These are phyloP conservation scores for Pachymerium ferrugineum DNA, from an alignment of 2,888 invertebrate species.

Conservation along the genomic window DNA sequence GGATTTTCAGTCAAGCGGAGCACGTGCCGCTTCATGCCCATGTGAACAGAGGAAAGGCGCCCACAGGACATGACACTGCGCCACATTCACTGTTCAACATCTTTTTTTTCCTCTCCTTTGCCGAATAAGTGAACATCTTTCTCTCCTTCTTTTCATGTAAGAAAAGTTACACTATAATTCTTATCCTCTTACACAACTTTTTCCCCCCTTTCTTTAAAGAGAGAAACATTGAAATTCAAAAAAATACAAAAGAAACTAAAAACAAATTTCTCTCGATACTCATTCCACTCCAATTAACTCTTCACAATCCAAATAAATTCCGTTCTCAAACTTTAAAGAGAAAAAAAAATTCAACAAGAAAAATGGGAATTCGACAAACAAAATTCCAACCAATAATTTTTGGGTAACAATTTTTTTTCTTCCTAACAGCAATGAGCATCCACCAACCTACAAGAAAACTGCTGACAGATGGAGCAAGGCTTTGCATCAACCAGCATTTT, in stretches of 20 bases:
- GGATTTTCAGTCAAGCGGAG: conserved; percentile 24
- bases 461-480: conserved; percentile 1
- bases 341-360: not conserved
- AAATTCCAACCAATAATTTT: not conserved
- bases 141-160: conserved; percentile 4
- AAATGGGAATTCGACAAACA: not conserved
- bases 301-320: not conserved
- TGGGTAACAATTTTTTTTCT: not conserved
- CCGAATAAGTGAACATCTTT: not conserved
- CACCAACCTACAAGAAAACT: not conserved
- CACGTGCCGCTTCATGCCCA: conserved; percentile 25
- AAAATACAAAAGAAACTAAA: not conserved
- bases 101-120: not conserved
- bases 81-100: conserved; percentile 27
- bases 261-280: not conserved
- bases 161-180: conserved; percentile 9
- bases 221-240: no score
- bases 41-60: conserved; percentile 20
- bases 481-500: conserved; percentile 20
- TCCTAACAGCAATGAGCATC: not conserved
- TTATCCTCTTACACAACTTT: not conserved
- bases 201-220: no score
- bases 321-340: not conserved
- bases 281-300: not conserved
- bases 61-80: conserved; percentile 14